These are phyloP conservation scores for Erithacus rubecula DNA, from an alignment of 2,797 vertebrate species.

Conservation along the genomic window DNA sequence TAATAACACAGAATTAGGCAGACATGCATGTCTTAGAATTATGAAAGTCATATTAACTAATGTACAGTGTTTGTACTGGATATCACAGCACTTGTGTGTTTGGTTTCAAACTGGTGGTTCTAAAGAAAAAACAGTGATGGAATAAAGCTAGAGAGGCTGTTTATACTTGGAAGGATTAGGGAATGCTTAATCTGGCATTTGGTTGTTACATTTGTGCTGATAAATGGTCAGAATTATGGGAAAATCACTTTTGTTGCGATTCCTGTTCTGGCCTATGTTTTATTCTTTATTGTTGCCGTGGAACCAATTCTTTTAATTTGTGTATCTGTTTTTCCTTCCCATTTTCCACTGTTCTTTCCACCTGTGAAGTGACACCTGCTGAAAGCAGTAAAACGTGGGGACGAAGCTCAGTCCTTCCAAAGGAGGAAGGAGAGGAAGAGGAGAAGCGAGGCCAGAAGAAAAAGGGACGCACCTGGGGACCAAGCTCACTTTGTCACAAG, in stretches of 20 bases:
- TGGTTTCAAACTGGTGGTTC: neutral
- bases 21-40: neutral
- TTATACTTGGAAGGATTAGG: neutral
- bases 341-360: neutral
- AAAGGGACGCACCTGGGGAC: conserved; percentile 85
- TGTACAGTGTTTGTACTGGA: neutral
- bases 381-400: conserved; percentile 86
- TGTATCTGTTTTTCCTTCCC: neutral
- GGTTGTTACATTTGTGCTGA: neutral
- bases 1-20: neutral
- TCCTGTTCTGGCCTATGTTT: neutral
- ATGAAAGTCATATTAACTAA: neutral
- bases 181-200: neutral
- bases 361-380: conserved; percentile 85
- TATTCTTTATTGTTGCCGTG: neutral
- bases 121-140: neutral
- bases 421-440: conserved; percentile 84
- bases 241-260: neutral
- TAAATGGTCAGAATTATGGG: neutral
- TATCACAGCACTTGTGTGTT: neutral
- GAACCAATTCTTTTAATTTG: neutral
- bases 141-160: neutral
- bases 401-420: conserved; percentile 78
- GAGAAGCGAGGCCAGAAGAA: conserved; percentile 91
- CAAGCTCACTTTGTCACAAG: conserved; percentile 79